phyloP scores from a whole-genome alignment of 2,888 invertebrate genomes.

The Tenthredo mesomela region DNA sequence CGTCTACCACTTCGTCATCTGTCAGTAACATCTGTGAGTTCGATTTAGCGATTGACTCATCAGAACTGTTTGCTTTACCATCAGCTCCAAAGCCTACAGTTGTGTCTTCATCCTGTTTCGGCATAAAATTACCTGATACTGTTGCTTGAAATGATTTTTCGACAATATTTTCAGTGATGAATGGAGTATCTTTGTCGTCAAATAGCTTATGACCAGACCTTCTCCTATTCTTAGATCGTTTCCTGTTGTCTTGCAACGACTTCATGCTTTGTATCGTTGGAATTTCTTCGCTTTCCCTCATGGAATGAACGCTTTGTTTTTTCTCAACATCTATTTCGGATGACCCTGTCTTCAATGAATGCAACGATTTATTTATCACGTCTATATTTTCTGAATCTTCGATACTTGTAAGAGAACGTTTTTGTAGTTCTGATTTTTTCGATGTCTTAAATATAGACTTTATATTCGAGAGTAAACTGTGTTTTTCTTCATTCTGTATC shows the following conservation, averaged over 20 bases:
- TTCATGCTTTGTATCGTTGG: slow-evolving; percentile 31
- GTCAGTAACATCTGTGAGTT: background rate
- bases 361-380: background rate
- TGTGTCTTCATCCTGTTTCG: background rate
- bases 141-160: slow-evolving; percentile 27
- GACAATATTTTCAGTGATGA: background rate
- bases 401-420: background rate
- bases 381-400: background rate
- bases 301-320: slow-evolving; percentile 1
- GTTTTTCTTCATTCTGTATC: background rate
- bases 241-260: slow-evolving; percentile 16
- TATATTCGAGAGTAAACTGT: background rate
- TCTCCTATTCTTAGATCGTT: background rate
- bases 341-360: background rate
- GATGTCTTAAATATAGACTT: slow-evolving; percentile 20
- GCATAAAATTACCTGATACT: background rate
- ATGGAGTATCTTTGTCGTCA: background rate
- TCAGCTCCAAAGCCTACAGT: slow-evolving; percentile 2
- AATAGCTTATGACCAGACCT: slow-evolving; percentile 29
- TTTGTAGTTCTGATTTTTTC: background rate
- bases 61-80: background rate
- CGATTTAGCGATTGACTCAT: background rate
- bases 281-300: background rate
- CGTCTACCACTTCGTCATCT: background rate
- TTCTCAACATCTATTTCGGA: background rate